Evolutionary conservation across 2,888 invertebrate genomes (phyloP), one percentile per base, ranked within the genome.

Genomic region (Belgica antarctica): DNA sequence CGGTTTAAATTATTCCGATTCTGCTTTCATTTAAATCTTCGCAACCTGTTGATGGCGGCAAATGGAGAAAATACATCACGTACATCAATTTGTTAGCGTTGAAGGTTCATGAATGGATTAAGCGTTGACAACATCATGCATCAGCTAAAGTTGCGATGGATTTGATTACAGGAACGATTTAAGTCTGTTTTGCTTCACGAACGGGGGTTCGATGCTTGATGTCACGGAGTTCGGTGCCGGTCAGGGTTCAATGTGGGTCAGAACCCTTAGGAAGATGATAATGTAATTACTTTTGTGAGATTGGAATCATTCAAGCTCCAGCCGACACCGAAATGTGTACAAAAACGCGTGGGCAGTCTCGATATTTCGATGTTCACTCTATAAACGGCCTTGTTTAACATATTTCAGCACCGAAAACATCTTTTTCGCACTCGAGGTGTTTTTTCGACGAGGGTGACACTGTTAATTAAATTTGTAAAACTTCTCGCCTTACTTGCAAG

Each of bases 11-110:
- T 59, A 59, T 59, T 52, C 52, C 52, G 4, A 19, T 52, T 59
- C 59, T 59, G 59, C 15, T 27, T 27, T 59, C 59, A 22, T 24
- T 19, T 52, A 12, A 59, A 24, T 19, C 59, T 27, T 25, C 22
- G 4, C 27, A 59, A 59, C 25, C 59, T 59, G 59, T 59, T 52
- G 52, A 22, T 5, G 8, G 59, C n/a, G 5, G 17, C 12, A 22
- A n/a, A 12, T 17, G 17, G 52, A 41, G 41, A 47, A 65, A 65
- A 65, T 65, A 65, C 46, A 65, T 65, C 65, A 65, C 65, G 65
- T 65, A 65, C 46, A 46, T 25, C 46, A 36, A 65, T 59, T 59
- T 59, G 59, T 59, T 59, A 59, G 52, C 10, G 62, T 7, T 46
- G 46, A 36, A 34, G 36, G 36, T 46, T 24, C 41, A 47, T 27